phyloP scores from a whole-genome alignment of 2,113 vertebrate genomes.

The Tautogolabrus adspersus region DNA sequence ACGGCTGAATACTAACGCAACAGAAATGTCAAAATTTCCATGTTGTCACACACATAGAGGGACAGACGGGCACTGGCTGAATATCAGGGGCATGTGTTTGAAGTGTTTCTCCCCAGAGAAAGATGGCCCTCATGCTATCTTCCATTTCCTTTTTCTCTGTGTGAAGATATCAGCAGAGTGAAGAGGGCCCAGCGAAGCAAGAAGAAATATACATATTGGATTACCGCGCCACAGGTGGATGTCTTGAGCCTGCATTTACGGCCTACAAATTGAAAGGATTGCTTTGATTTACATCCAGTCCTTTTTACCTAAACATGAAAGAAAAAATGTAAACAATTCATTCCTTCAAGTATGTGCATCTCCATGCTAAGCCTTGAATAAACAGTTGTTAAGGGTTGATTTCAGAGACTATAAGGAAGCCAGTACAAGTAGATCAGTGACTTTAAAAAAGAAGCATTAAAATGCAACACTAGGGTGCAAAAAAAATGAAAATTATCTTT shows the following conservation, averaged over 20 bases:
- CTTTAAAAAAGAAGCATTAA: too few species aligned
- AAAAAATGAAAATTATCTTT: too few species aligned
- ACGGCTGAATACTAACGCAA: slow-evolving; percentile 61
- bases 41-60: slow-evolving; percentile 63
- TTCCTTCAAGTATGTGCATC: neutral
- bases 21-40: slow-evolving; percentile 84
- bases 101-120: slow-evolving; percentile 54
- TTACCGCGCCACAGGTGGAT: slow-evolving; percentile 3
- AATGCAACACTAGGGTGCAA: too few species aligned
- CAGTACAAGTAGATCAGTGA: slow-evolving; percentile 29
- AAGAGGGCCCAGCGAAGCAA: slow-evolving; percentile 12
- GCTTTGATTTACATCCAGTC: neutral
- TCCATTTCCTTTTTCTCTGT: slow-evolving; percentile 31
- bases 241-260: neutral
- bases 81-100: slow-evolving; percentile 62
- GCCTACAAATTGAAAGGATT: neutral
- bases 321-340: too few species aligned
- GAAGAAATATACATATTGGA: slow-evolving; percentile 22
- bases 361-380: neutral
- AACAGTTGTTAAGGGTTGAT: slow-evolving; percentile 35
- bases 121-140: slow-evolving; percentile 21
- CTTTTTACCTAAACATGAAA: too few species aligned
- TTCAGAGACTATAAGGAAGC: slow-evolving; percentile 11
- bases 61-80: slow-evolving; percentile 35
- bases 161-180: slow-evolving; percentile 31